Evolutionary conservation across 2,888 invertebrate species (phyloP).

Genomic region (Junonia oenone): DNA sequence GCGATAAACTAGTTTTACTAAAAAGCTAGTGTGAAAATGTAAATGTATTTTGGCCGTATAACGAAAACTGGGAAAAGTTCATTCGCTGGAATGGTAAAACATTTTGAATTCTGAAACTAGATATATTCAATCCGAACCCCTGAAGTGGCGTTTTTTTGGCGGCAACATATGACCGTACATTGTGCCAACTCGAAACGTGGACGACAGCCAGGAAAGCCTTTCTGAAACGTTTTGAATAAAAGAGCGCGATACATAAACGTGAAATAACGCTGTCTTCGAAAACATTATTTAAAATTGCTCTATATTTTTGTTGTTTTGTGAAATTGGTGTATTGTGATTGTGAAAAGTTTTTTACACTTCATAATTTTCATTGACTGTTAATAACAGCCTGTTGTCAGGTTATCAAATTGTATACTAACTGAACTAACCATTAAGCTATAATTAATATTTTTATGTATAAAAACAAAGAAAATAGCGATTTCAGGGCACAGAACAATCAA

Average conservation of each 20-base stretch:
- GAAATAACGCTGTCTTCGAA: neutral
- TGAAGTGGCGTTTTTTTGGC: slow-evolving; percentile 16
- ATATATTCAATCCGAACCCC: slow-evolving; percentile 15
- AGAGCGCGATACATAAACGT: neutral
- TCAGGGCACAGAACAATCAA: no score
- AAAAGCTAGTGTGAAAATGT: neutral
- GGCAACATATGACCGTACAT: slow-evolving; percentile 7
- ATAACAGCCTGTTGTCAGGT: no score
- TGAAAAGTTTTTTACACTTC: neutral
- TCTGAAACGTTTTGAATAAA: slow-evolving; percentile 3
- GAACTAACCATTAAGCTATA: no score
- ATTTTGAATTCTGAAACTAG: neutral
- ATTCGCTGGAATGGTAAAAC: neutral
- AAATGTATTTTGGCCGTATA: neutral
- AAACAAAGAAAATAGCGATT: no score
- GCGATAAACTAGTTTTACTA: neutral
- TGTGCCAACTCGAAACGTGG: slow-evolving; percentile 16
- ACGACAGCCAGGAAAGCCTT: slow-evolving; percentile 16
- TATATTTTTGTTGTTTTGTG: neutral
- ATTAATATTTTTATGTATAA: no score
- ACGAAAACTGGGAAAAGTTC: neutral
- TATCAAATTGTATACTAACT: no score
- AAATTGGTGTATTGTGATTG: neutral
- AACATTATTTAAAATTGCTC: neutral
- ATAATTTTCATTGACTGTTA: neutral